phyloP scores from a whole-genome alignment of 2,888 invertebrate species.

The Xestia sexstrigata region DNA sequence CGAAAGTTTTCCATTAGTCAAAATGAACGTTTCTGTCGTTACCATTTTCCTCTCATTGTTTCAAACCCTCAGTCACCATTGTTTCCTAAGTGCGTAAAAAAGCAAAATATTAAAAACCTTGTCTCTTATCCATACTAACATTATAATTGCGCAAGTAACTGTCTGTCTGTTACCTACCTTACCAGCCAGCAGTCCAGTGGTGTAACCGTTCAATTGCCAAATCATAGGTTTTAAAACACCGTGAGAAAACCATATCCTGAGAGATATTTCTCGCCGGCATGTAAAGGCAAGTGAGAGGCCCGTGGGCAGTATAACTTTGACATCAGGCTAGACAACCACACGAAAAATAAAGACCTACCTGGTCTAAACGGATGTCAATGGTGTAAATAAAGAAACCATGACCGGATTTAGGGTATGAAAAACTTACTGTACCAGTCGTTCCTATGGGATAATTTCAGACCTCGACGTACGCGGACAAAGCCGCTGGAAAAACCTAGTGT shows the following conservation, averaged over 20 bases:
- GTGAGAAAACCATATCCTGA: no score
- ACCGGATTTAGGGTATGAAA: neutral
- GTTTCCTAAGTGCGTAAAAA: constrained; percentile 1
- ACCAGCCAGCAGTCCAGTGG: no score
- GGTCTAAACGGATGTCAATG: neutral
- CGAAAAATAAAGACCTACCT: no score
- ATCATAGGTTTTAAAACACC: no score
- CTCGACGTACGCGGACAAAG: neutral
- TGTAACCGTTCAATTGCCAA: no score
- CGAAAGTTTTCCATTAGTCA: neutral
- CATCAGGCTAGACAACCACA: no score
- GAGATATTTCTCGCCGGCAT: no score
- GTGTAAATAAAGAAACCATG: neutral
- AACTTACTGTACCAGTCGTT: neutral
- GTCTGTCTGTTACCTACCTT: no score
- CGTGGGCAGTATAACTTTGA: no score
- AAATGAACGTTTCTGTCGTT: neutral
- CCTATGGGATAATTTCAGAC: neutral
- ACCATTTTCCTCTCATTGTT: constrained; percentile 14
- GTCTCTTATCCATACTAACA: neutral
- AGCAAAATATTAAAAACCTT: constrained; percentile 18
- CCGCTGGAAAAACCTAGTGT: neutral
- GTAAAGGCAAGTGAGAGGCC: no score
- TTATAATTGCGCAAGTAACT: no score
- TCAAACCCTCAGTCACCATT: neutral